Conservation (phyloP, 2,113 vertebrate species). For the Phrynosoma platyrhinos region DNA sequence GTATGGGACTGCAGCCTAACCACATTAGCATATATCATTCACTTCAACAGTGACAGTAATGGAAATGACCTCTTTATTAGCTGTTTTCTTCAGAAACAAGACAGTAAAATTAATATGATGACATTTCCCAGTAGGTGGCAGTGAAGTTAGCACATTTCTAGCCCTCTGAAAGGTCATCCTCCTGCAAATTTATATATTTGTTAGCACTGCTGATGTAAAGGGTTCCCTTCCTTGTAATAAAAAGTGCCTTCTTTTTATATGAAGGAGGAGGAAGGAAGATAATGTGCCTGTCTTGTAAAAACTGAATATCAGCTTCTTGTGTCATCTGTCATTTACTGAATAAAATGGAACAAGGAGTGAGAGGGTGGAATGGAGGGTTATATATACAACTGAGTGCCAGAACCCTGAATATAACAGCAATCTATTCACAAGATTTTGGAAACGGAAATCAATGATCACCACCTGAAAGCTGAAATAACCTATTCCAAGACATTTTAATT, state of each 20-base stretch:
- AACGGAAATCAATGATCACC: no score
- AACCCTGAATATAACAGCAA: no score
- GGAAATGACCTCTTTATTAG: neutral
- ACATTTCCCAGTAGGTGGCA: constrained; percentile 58
- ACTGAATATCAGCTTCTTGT: neutral
- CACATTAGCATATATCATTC: neutral
- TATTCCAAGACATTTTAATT: no score
- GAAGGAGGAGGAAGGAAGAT: neutral
- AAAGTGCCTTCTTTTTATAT: neutral
- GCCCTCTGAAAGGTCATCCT: neutral
- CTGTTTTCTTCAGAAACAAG: constrained; percentile 13
- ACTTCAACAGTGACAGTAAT: neutral
- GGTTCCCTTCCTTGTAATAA: neutral
- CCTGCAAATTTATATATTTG: neutral
- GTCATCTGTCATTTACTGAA: neutral
- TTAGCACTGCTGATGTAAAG: neutral
- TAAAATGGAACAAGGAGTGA: accelerated
- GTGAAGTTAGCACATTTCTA: constrained; percentile 23
- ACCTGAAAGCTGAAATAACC: no score
- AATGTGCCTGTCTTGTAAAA: neutral
- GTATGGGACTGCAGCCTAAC: neutral
- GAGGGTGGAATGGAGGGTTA: no score
- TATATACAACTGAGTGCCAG: no score
- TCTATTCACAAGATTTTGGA: no score
- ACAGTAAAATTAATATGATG: constrained; percentile 20